Percentiles rank a stretch among this genome's conserved stretches.
Conservation (phyloP, 1,140 invertebrate species). For the Zeugodacus cucurbitae region DNA sequence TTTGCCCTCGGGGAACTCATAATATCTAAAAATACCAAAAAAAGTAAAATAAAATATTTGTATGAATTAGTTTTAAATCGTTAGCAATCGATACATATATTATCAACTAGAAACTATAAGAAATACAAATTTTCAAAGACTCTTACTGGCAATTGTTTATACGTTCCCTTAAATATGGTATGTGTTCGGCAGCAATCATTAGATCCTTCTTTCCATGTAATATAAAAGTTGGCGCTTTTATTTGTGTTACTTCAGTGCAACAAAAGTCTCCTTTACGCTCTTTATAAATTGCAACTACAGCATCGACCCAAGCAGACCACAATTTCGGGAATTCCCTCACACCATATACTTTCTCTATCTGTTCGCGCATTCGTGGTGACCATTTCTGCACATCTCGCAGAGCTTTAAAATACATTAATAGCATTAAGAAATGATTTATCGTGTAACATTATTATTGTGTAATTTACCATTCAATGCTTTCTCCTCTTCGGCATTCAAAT, state of each 20-base stretch:
- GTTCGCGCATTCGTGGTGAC: conserved; percentile 81
- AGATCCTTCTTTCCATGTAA: conserved; percentile 85
- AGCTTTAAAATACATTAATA: conserved; percentile 48
- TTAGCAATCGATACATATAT: no score
- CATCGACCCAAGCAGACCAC: conserved; percentile 81
- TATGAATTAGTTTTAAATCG: background rate
- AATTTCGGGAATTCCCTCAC: conserved; percentile 76
- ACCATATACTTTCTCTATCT: conserved; percentile 81
- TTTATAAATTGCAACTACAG: conserved; percentile 70
- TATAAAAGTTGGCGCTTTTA: conserved; percentile 81
- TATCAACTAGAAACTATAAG: background rate
- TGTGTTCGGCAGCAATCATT: conserved; percentile 79
- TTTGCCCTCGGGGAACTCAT: conserved; percentile 83
- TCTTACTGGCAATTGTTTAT: conserved; percentile 38
- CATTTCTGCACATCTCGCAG: conserved; percentile 79
- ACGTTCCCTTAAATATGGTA: conserved; percentile 70
- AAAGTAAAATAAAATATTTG: conserved; percentile 30
- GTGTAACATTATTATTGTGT: background rate
- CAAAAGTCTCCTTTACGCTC: conserved; percentile 79
- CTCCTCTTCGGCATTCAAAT: conserved; percentile 76
- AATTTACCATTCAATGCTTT: conserved; percentile 72
- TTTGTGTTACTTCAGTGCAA: conserved; percentile 71
- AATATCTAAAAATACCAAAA: conserved; percentile 70
- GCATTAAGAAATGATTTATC: background rate
- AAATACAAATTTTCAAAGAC: background rate